These are phyloP conservation scores for Melolontha melolontha DNA, from an alignment of 2,888 invertebrate genomes.

Conservation along the genomic window DNA sequence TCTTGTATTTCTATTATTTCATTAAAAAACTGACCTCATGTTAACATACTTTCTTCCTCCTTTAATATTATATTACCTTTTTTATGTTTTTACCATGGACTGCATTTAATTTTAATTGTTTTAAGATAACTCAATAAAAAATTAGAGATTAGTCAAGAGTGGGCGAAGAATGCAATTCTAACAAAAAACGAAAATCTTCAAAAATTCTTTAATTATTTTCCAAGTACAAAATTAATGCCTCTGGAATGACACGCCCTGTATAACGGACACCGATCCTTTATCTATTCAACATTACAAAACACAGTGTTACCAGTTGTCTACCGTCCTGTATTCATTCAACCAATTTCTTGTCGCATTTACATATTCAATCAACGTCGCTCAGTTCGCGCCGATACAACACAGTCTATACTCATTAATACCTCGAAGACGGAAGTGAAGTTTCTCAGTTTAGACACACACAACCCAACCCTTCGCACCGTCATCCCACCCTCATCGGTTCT, in stretches of 20 bases:
- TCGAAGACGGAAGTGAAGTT: conserved; percentile 15
- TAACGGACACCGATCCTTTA: background rate
- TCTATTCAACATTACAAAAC: conserved; percentile 5
- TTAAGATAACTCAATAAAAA: too few species aligned
- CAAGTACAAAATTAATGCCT: background rate
- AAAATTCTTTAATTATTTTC: background rate
- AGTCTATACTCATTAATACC: conserved; percentile 10
- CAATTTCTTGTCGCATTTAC: conserved; percentile 31
- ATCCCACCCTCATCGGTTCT: background rate
- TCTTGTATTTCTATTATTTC: too few species aligned
- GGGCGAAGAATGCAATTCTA: too few species aligned
- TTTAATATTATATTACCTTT: too few species aligned
- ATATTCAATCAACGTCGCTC: conserved; percentile 29
- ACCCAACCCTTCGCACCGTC: background rate
- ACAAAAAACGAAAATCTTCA: too few species aligned
- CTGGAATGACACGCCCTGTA: background rate
- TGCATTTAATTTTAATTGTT: too few species aligned
- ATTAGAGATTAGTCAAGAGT: too few species aligned
- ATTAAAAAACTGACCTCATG: too few species aligned
- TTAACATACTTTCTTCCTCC: too few species aligned
- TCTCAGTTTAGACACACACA: background rate
- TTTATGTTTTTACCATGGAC: too few species aligned
- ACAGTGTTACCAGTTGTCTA: conserved; percentile 5
- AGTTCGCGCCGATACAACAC: conserved; percentile 6
- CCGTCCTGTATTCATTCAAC: conserved; percentile 1